A percentile compares a stretch with the other conserved stretches of the same genome.
Evolutionary conservation across 2,797 vertebrate species (phyloP).

Genomic region (Leucoraja ocellata): DNA sequence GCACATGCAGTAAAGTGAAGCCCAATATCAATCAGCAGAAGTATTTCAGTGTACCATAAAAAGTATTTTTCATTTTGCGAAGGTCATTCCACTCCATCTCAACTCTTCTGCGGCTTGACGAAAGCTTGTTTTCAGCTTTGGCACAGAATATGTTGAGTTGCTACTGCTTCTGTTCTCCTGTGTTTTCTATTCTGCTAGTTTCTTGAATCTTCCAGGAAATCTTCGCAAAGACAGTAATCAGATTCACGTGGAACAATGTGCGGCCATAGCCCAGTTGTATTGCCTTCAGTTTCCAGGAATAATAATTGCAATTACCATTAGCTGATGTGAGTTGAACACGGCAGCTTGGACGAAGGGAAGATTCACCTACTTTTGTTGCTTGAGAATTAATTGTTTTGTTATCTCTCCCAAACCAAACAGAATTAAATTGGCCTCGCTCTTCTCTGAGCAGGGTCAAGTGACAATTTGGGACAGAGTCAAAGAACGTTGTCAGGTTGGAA

Average conservation of each 20-base stretch:
- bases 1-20: background rate
- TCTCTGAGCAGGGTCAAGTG: background rate
- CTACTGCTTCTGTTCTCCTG: background rate
- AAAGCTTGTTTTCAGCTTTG: background rate
- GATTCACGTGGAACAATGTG: background rate
- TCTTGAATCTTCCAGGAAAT: background rate
- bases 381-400: background rate
- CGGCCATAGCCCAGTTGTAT: background rate
- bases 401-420: background rate
- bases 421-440: background rate
- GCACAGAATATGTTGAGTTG: background rate
- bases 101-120: background rate
- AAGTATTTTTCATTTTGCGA: constrained; percentile 1
- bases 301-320: background rate
- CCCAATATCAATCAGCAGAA: background rate
- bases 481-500: too few relatives aligned
- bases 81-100: background rate
- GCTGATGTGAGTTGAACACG: background rate
- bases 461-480: background rate
- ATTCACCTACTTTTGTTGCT: background rate
- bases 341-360: background rate
- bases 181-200: background rate
- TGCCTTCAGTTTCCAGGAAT: background rate
- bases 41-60: background rate
- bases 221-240: constrained; percentile 7